These are phyloP conservation scores for Acanthosepion pharaonis DNA, from an alignment of 2,888 invertebrate species.

Conservation along the genomic window DNA sequence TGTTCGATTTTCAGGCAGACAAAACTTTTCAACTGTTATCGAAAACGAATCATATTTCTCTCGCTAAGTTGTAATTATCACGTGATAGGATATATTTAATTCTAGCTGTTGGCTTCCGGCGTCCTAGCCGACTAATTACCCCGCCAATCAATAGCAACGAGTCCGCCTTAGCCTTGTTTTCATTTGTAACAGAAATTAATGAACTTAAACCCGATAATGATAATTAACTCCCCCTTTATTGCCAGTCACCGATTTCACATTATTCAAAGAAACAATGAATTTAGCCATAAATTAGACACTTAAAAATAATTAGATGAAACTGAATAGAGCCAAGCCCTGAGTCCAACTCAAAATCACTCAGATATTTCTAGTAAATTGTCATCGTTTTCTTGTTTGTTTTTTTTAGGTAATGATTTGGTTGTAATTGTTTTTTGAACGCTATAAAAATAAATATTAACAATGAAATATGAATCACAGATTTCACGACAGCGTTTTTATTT, in stretches of 20 bases:
- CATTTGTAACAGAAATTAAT: not conserved
- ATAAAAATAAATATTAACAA: no score
- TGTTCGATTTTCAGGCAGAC: not conserved
- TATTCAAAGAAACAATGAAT: conserved; percentile 6
- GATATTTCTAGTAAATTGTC: not conserved
- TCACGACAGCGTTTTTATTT: no score
- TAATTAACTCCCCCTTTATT: not conserved
- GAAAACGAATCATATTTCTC: not conserved
- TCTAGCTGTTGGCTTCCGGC: not conserved
- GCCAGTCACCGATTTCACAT: not conserved
- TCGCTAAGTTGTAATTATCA: not conserved
- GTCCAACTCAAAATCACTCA: not conserved
- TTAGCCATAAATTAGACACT: not conserved
- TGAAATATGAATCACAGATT: no score
- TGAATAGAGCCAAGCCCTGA: not conserved
- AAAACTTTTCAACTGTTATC: conserved; percentile 33
- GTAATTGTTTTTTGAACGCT: no score
- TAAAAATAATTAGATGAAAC: not conserved
- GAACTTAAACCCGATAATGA: conserved; percentile 9
- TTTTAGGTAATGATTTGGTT: no score
- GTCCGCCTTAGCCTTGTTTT: not conserved
- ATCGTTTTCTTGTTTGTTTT: not conserved
- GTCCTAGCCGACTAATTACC: not conserved
- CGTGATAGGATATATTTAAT: not conserved
- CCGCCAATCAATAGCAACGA: not conserved